These are phyloP conservation scores for Hemiprocne comata DNA, from an alignment of 2,113 vertebrate species.

Conservation along the genomic window DNA sequence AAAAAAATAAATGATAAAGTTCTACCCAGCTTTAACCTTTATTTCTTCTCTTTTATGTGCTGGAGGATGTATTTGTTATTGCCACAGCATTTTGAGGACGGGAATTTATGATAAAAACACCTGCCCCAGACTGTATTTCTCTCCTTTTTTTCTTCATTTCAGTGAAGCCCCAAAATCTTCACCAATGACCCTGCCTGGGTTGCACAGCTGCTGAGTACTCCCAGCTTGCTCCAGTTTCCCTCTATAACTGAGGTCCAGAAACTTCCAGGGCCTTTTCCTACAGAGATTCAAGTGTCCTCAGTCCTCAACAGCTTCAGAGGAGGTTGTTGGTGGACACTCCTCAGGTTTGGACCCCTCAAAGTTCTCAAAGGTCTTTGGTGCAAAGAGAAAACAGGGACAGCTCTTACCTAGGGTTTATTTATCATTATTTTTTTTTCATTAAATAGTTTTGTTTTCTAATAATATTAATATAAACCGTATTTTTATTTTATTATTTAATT, in stretches of 20 bases:
- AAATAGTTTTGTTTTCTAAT: not conserved
- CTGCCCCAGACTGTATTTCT: not conserved
- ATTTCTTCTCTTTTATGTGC: constrained; percentile 16
- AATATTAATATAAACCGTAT: not conserved
- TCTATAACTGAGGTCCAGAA: not conserved
- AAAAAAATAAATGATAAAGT: not conserved
- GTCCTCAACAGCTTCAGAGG: not conserved
- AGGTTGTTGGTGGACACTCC: not conserved
- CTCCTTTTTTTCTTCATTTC: not conserved
- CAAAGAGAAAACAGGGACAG: not conserved
- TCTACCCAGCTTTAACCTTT: constrained; percentile 37
- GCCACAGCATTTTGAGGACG: not conserved
- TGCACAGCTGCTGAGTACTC: not conserved
- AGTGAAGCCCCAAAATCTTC: not conserved
- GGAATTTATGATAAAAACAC: not conserved
- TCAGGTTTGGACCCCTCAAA: not conserved
- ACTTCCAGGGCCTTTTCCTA: not conserved
- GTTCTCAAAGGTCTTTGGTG: not conserved
- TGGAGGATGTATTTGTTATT: constrained; percentile 7
- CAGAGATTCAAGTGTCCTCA: not conserved
- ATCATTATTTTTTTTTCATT: not conserved
- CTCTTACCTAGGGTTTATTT: not conserved
- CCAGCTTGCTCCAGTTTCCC: not conserved
- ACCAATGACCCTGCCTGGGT: not conserved
- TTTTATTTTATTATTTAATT: not conserved